Conservation (phyloP, 2,113 vertebrate species). For the Salminus brasiliensis region DNA sequence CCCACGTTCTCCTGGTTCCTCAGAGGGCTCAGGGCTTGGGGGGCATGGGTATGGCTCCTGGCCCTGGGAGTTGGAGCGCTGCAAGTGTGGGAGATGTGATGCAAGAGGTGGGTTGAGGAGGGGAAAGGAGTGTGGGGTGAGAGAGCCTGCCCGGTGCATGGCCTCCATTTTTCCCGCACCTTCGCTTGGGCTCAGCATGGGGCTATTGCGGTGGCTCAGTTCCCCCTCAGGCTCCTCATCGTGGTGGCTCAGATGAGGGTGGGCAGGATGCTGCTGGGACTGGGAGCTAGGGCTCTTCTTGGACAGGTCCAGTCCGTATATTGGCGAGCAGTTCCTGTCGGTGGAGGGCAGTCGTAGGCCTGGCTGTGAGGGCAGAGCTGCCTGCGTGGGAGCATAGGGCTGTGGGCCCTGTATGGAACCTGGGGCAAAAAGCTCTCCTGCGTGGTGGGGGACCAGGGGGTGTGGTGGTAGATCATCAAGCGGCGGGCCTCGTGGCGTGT, state of each 20-base stretch:
- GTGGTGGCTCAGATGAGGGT: conserved; percentile 76
- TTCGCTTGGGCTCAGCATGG: conserved; percentile 72
- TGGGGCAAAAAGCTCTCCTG: conserved; percentile 89
- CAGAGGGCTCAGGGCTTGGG: conserved; percentile 79
- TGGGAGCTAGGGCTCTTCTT: conserved; percentile 92
- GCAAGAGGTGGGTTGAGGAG: conserved; percentile 74
- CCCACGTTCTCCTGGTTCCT: conserved; percentile 74
- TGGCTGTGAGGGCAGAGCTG: conserved; percentile 76
- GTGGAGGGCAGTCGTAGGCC: conserved; percentile 69
- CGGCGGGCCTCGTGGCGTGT: conserved; percentile 68
- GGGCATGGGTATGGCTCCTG: conserved; percentile 71
- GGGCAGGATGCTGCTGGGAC: conserved; percentile 67
- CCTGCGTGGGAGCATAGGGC: conserved; percentile 76
- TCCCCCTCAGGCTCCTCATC: conserved; percentile 73
- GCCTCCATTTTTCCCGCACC: conserved; percentile 77
- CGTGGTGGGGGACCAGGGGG: conserved; percentile 80
- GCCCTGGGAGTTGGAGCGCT: conserved; percentile 69
- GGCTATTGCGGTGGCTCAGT: conserved; percentile 79
- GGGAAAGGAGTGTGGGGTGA: conserved; percentile 70
- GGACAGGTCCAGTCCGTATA: conserved; percentile 93
- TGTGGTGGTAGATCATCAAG: conserved; percentile 79
- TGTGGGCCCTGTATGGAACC: conserved; percentile 78
- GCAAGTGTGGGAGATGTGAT: conserved; percentile 72
- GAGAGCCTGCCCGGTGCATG: conserved; percentile 59
- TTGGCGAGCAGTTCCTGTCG: conserved; percentile 88